These are phyloP conservation scores for Magallana ariakensis DNA, from an alignment of 1,140 invertebrate genomes.

Conservation along the genomic window DNA sequence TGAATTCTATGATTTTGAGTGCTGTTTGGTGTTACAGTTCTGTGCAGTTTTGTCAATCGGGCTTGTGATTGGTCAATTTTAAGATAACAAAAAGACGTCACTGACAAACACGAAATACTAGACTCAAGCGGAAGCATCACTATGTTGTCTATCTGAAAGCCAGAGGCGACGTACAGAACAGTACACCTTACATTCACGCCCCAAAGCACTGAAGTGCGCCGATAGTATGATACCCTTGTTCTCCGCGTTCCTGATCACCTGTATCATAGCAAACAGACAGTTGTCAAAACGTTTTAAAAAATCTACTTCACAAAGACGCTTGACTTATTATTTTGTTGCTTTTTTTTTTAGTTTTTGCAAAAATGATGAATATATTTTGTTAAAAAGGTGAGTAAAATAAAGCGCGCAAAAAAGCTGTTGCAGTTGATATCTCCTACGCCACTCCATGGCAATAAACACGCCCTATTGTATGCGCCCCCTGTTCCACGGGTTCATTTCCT, in stretches of 20 bases:
- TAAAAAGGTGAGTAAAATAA: not conserved
- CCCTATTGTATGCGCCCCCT: constrained; percentile 45
- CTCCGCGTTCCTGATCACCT: not conserved
- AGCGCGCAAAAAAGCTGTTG: constrained; percentile 12
- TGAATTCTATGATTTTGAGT: too few species aligned
- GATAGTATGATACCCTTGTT: not conserved
- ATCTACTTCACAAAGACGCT: too few species aligned
- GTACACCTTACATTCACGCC: constrained; percentile 25
- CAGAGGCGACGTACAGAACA: constrained; percentile 15
- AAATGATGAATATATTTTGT: too few species aligned
- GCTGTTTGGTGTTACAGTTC: too few species aligned
- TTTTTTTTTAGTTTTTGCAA: too few species aligned
- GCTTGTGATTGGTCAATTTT: too few species aligned
- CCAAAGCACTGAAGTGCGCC: constrained; percentile 21
- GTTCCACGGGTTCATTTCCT: constrained; percentile 43
- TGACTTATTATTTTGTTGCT: too few species aligned
- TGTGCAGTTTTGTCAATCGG: too few species aligned
- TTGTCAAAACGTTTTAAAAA: not conserved
- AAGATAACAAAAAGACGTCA: not conserved
- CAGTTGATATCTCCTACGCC: constrained; percentile 20
- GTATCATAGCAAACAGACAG: constrained; percentile 31
- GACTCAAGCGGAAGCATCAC: not conserved
- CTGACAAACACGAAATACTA: constrained; percentile 3
- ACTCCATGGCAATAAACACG: constrained; percentile 41
- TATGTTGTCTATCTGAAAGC: constrained; percentile 33